Evolutionary conservation across 2,113 vertebrate species (phyloP), one percentile per base, ranked within the genome.

Genomic region (Oncorhynchus tshawytscha): DNA sequence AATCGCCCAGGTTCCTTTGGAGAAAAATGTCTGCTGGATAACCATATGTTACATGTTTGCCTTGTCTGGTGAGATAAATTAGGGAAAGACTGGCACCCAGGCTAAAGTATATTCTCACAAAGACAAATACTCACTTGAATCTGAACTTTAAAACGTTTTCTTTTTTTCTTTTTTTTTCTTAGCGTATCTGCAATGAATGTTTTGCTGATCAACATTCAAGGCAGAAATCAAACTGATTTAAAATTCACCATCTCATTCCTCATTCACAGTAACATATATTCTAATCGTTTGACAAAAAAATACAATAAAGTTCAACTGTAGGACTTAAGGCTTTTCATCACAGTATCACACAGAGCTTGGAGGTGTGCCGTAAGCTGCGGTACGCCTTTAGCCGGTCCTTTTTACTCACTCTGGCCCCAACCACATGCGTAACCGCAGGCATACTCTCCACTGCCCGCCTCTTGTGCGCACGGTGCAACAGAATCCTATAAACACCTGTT

Each of bases 261-360:
- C n/a, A 62, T 62, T 22, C n/a, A 18, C 54, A 62, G 59, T 22
- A 9, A 62, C n/a, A 62, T 11, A 22, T n/a, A 22, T n/a, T 54
- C 79, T 77, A 29, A 85, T 48, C 76, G 67, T 72, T 82, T 78
- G 84, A 64, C 81, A 80, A 67, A 70, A 70, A 81, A 27, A 82
- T 54, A 79, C 45, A 83, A 72, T 84, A 84, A 86, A 77, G 70
- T 31, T 79, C 77, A 71, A 81, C 86, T 87, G 66, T 84, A 70
- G 25, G 78, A 76, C 76, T 70, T 25, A 22, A 76, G 73, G 70
- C 64, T 59, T 76, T 74, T 75, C 51, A 75, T 96, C 93, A 99
- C 92, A 99, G 93, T 94, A 99, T 94, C 18, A 93, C 92, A 82
- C 97, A 99, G 62, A 99, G 93, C 88, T 96, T 99, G 22, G 97